Evolutionary conservation across 2,113 vertebrate genomes (phyloP).

Genomic region (Gobio gobio): DNA sequence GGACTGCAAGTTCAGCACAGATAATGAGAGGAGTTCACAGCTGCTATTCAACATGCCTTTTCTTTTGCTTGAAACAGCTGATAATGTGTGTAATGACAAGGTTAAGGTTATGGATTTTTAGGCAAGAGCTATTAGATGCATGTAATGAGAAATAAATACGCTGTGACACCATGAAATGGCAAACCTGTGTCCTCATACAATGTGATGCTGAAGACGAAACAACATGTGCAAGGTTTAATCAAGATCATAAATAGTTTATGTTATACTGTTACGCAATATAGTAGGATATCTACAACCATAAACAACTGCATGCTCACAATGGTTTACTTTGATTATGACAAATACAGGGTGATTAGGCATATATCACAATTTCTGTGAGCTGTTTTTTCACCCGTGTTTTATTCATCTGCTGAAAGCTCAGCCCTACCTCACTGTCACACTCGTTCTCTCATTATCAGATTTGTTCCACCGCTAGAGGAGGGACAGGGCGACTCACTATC

Average conservation of each 20-base stretch:
- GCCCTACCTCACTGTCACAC: not conserved
- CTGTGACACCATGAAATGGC: slow-evolving; percentile 20
- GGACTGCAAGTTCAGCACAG: slow-evolving; percentile 17
- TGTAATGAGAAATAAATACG: slow-evolving; percentile 27
- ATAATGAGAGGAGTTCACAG: slow-evolving; percentile 16
- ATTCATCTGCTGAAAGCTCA: slow-evolving; percentile 62
- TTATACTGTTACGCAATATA: not conserved
- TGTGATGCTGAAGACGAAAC: not conserved
- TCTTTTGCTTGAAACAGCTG: slow-evolving; percentile 32
- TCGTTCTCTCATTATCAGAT: not conserved
- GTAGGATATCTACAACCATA: slow-evolving; percentile 26
- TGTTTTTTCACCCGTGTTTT: slow-evolving; percentile 69
- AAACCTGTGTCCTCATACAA: not conserved
- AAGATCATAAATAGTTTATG: not conserved
- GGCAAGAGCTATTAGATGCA: slow-evolving; percentile 4
- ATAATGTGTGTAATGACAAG: slow-evolving; percentile 15
- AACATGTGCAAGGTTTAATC: not conserved
- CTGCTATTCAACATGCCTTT: not conserved
- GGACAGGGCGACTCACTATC: not conserved
- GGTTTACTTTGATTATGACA: slow-evolving; percentile 67
- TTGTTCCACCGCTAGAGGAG: not conserved
- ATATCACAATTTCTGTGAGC: slow-evolving; percentile 55
- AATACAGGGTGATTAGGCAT: slow-evolving; percentile 58
- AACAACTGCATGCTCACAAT: slow-evolving; percentile 52
- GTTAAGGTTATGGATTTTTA: slow-evolving; percentile 36